Evolutionary conservation across 2,888 invertebrate genomes (phyloP).

Genomic region (Cantharis rufa): DNA sequence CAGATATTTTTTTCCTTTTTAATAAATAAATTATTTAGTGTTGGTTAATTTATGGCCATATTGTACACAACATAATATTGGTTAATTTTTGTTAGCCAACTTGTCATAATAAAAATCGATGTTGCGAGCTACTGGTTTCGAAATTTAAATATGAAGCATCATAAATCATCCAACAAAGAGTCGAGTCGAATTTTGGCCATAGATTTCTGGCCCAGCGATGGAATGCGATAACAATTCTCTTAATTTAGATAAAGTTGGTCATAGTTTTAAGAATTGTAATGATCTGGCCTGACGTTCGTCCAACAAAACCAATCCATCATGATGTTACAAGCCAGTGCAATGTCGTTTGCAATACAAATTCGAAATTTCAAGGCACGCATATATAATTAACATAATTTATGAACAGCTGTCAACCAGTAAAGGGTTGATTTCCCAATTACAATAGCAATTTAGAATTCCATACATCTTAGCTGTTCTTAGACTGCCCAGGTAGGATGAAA

Average conservation of each 20-base stretch:
- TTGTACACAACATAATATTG: background rate
- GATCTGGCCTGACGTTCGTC: constrained; percentile 5
- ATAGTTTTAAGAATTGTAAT: constrained; percentile 6
- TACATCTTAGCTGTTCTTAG: constrained; percentile 39
- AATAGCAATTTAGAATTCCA: constrained; percentile 46
- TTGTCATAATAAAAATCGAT: background rate
- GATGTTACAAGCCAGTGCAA: constrained; percentile 5
- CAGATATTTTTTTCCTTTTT: background rate
- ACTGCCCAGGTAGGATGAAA: constrained; percentile 46
- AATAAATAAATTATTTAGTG: background rate
- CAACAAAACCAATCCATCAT: constrained; percentile 19
- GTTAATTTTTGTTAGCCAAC: background rate
- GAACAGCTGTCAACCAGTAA: constrained; percentile 42
- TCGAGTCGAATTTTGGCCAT: constrained; percentile 11
- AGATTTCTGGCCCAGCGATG: constrained; percentile 9
- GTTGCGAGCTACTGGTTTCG: background rate
- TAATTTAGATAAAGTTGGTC: constrained; percentile 12
- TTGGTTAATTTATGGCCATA: background rate
- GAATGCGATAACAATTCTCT: constrained; percentile 10
- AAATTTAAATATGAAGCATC: background rate
- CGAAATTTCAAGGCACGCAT: constrained; percentile 20
- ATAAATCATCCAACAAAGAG: constrained; percentile 12
- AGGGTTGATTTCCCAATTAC: constrained; percentile 47
- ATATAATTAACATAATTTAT: constrained; percentile 44
- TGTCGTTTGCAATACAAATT: constrained; percentile 17